Conservation (phyloP, 2,113 vertebrate genomes). For the Trematocara marginatum region DNA sequence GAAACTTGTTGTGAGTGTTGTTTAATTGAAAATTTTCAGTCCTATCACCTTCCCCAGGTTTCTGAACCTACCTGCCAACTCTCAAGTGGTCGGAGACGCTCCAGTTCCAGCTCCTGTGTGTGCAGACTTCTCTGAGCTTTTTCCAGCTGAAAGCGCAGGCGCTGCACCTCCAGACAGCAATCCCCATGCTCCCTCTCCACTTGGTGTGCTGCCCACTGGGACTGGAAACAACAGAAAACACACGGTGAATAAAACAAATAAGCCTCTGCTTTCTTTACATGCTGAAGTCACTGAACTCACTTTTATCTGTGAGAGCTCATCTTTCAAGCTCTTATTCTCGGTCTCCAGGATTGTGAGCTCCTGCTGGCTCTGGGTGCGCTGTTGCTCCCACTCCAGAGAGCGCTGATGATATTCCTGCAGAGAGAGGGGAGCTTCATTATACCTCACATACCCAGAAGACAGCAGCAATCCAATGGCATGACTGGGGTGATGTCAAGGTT, state of each 20-base stretch:
- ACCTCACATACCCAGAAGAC: not conserved
- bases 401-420: conserved; percentile 80
- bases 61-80: conserved; percentile 48
- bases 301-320: conserved; percentile 81
- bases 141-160: conserved; percentile 75
- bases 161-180: conserved; percentile 77
- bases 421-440: not conserved
- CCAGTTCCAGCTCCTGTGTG: conserved; percentile 80
- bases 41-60: not conserved
- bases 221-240: conserved; percentile 54
- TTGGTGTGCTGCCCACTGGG: conserved; percentile 64
- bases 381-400: conserved; percentile 86
- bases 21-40: not conserved
- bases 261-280: not conserved
- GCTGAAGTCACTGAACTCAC: conserved; percentile 51
- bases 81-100: conserved; percentile 76
- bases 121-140: conserved; percentile 77
- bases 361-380: conserved; percentile 80
- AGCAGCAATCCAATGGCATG: not conserved
- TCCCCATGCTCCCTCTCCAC: conserved; percentile 77
- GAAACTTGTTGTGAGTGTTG: not conserved
- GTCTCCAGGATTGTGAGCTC: conserved; percentile 83
- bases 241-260: not conserved
- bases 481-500: conserved; percentile 39
- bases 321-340: conserved; percentile 81